Base-by-base conservation (phyloP, 2,797 vertebrate species). In the Enteromius fasciolatus region DNA sequence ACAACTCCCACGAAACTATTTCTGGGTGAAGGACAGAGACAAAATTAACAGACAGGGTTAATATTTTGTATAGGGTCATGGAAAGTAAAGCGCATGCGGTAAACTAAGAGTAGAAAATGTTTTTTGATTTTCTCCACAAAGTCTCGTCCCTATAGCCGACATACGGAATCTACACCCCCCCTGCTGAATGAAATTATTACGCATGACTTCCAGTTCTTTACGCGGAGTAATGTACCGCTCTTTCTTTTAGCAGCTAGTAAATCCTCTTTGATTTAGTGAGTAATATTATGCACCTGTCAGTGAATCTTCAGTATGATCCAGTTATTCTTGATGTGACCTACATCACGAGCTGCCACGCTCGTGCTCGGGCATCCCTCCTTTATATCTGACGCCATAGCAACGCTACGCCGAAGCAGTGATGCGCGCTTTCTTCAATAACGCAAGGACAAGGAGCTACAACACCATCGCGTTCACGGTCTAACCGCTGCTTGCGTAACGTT, bases 311-410 rank as follows among this genome's bases (percentile, higher is more conserved):
- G 0, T 18, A 7, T 23, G 50, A 54, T 70, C 15, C 63, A 41
- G 70, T 76, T 84, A 61, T 74, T 72, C 33, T 41, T 52, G 10
- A 57, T 39, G 14, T 82, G 80, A 78, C 76, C 80, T 79, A 76
- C 54, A 80, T 83, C 70, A 76, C 54, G 39, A 54, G 44, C 72
- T 75, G 52, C 52, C 67, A n/a, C 57, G 31, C 44, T 82, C 54
- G 85, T 64, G 76, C 66, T 68, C 74, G 36, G 52, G 81, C 80
- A 82, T 82, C 48, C 80, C 80, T 77, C 76, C 41, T 75, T 80
- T 18, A 69, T 50, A 59, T 85, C 54, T 77, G 57, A 76, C 78
- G 59, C 84, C 52, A 70, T 81, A 52, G 75, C 74, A 81, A 81
- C 82, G 61, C 61, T 68, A 81, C 20, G 61, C 80, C 11, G 46